phyloP scores from a whole-genome alignment of 1,140 invertebrate species.

The Pristionchus pacificus region DNA sequence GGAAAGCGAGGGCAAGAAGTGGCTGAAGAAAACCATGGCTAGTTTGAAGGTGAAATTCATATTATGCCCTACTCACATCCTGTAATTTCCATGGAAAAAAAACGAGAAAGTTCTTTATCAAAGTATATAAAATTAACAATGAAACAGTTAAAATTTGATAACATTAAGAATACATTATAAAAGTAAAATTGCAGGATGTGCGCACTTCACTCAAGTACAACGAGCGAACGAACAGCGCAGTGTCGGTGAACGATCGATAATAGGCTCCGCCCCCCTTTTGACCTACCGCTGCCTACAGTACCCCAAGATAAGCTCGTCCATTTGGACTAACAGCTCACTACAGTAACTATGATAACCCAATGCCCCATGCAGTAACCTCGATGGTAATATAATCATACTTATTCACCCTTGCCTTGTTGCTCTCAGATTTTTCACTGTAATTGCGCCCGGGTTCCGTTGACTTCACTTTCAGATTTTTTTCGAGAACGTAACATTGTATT shows the following conservation, averaged over 20 bases:
- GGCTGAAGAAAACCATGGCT: constrained; percentile 22
- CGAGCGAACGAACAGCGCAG: constrained; percentile 31
- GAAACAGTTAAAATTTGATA: too few relatives aligned
- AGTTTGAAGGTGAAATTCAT: constrained; percentile 7
- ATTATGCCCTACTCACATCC: neutral
- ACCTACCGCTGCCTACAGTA: neutral
- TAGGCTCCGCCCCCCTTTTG: neutral
- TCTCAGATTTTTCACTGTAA: too few relatives aligned
- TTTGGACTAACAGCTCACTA: neutral
- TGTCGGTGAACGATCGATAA: constrained; percentile 10
- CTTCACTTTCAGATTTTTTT: too few relatives aligned
- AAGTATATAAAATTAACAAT: too few relatives aligned
- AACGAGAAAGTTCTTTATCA: constrained; percentile 5
- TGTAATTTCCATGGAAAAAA: constrained; percentile 2
- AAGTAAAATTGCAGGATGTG: constrained; percentile 63
- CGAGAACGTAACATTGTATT: too few relatives aligned
- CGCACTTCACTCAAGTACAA: constrained; percentile 44
- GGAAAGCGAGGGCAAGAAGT: constrained; percentile 35
- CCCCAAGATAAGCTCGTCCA: neutral
- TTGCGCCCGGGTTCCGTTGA: too few relatives aligned
- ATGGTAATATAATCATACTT: too few relatives aligned
- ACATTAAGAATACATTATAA: too few relatives aligned
- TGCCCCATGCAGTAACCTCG: too few relatives aligned
- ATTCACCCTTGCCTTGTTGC: too few relatives aligned
- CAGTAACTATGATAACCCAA: neutral